Base-by-base conservation (phyloP, 2,113 vertebrate species). In the Onychostruthus taczanowskii region DNA sequence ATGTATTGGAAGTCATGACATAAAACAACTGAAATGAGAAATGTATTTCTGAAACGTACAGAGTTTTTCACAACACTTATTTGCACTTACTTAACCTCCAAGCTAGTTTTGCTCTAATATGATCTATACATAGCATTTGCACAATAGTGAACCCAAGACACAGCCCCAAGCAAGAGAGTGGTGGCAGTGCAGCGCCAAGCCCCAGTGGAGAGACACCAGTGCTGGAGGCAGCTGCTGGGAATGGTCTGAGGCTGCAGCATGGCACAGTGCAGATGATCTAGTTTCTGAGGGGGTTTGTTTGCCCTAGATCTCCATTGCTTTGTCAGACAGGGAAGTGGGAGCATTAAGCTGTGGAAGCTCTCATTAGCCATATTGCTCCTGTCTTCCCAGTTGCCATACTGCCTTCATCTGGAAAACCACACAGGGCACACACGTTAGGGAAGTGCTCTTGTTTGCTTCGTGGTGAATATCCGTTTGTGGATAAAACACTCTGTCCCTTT, bases 111-210 rank as follows among this genome's bases (percentile, higher is more conserved):
- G 11, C 16, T 92, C 62, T 62, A 77, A 27, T 43, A 31, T 66
- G 31, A 74, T 27, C 41, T 46, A 8, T 17, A 75, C 9, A 30
- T 11, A 74, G 18, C 43, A 79, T 64, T 79, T 76, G 18, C 11
- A 4, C 1, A 2, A 22, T 12, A 39, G 11, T 15, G 39, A 55
- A 55, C 47, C 39, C 0, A 0, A 46, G 22, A 63, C 1, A 1
- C 33, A 33, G 47, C 47, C n/a, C n/a, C 7, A 17, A 22, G 41
- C 33, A 46, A 26, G 21, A 73, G 26, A 63, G 17, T 33, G n/a
- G 22, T 39, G 22, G 28, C 7, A 6, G 28, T 46, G n/a, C 33
- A 63, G 68, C 22, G 68, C 58, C 58, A 39, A 46, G 21, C 47
- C 28, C 28, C 41, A 46, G 41, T 17, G 49, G 22, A 63, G 18